These are phyloP conservation scores for Hypselothyrea guttata DNA, from an alignment of 2,888 invertebrate genomes.

Conservation along the genomic window DNA sequence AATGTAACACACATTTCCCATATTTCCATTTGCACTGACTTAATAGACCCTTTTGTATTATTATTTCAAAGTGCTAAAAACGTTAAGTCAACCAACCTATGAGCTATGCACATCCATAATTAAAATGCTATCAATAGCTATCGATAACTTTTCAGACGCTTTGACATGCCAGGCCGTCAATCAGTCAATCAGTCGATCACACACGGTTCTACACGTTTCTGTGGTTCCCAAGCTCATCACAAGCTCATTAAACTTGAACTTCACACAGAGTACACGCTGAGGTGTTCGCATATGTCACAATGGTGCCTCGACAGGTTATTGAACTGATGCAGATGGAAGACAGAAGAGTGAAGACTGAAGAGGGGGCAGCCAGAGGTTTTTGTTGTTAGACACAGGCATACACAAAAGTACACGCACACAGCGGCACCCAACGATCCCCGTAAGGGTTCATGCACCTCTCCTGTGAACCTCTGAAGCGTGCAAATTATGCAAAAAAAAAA, in stretches of 20 bases:
- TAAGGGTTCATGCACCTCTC: slow-evolving; percentile 51
- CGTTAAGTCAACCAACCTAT: too few species aligned
- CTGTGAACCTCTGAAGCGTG: slow-evolving; percentile 60
- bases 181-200: slow-evolving; percentile 5
- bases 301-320: slow-evolving; percentile 37
- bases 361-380: slow-evolving; percentile 44
- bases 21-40: too few species aligned
- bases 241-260: slow-evolving; percentile 38
- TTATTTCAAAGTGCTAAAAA: too few species aligned
- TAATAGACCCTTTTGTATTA: too few species aligned
- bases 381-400: slow-evolving; percentile 38
- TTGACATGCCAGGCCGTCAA: neutral
- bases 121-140: too few species aligned
- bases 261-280: too few species aligned
- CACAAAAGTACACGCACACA: slow-evolving; percentile 21
- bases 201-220: slow-evolving; percentile 5
- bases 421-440: slow-evolving; percentile 11
- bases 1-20: too few species aligned
- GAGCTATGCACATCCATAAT: too few species aligned
- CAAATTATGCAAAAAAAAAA: slow-evolving; percentile 63
- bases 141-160: neutral
- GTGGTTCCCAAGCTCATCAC: slow-evolving; percentile 37
- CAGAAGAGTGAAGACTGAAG: neutral
- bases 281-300: slow-evolving; percentile 24
- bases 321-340: slow-evolving; percentile 43